phyloP scores from a whole-genome alignment of 1,140 invertebrate species.

The Ylistrum balloti region DNA sequence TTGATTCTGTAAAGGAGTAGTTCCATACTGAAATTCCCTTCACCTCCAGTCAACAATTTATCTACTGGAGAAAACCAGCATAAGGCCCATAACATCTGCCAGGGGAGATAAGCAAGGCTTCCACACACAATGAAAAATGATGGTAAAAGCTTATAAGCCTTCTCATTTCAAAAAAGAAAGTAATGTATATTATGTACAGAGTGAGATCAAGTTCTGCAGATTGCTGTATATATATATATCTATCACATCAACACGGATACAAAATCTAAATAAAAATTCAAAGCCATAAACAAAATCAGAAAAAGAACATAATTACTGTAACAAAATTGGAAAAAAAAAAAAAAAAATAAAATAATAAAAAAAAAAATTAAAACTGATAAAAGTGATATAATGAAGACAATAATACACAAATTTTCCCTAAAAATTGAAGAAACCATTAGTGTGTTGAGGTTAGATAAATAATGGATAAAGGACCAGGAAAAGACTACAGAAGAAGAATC shows the following conservation, averaged over 20 bases:
- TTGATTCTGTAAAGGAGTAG: too few species aligned
- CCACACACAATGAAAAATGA: not conserved
- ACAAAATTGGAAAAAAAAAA: too few species aligned
- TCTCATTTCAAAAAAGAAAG: too few species aligned
- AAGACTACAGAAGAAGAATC: not conserved
- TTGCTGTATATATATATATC: not conserved
- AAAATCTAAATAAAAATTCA: too few species aligned
- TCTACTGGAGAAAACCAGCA: not conserved
- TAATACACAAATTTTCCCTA: not conserved
- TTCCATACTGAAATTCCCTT: too few species aligned
- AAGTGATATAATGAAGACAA: not conserved
- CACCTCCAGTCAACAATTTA: too few species aligned
- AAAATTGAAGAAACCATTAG: not conserved
- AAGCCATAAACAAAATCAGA: too few species aligned
- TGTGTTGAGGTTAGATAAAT: not conserved
- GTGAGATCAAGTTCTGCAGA: too few species aligned
- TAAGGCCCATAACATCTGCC: not conserved
- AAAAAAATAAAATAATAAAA: too few species aligned
- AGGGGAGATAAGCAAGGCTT: constrained; percentile 3
- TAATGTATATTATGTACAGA: too few species aligned
- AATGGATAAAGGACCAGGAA: not conserved
- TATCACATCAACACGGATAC: not conserved
- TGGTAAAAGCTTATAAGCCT: not conserved
- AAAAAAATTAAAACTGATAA: not conserved
- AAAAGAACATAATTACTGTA: too few species aligned